Evolutionary conservation across 2,888 invertebrate genomes (phyloP).

Genomic region (Sinelater perroti): DNA sequence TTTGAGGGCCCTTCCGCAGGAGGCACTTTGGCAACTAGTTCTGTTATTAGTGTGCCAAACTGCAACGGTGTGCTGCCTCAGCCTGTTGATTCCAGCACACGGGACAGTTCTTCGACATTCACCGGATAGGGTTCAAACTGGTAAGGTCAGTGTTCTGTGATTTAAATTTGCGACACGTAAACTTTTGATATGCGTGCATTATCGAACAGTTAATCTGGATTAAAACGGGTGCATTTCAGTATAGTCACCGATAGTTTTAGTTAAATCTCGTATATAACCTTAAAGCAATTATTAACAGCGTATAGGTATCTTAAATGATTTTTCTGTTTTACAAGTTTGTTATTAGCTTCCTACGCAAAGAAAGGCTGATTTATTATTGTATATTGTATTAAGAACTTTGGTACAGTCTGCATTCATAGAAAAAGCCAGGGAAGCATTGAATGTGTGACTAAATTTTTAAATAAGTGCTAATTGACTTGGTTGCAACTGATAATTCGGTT

Average conservation of each 20-base stretch:
- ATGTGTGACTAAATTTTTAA: slow-evolving; percentile 3
- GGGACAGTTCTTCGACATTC: slow-evolving; percentile 32
- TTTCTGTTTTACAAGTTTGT: slow-evolving; percentile 42
- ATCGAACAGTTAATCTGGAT: slow-evolving; percentile 40
- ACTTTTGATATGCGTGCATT: slow-evolving; percentile 51
- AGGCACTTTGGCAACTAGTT: slow-evolving; percentile 25
- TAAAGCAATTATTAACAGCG: slow-evolving; percentile 30
- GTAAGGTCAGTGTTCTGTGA: slow-evolving; percentile 54
- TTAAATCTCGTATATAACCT: slow-evolving; percentile 35
- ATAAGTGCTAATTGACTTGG: neutral
- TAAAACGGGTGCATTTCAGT: slow-evolving; percentile 57
- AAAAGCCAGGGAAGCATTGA: neutral
- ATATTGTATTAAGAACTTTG: slow-evolving; percentile 11
- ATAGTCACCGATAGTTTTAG: slow-evolving; percentile 54
- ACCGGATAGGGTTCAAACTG: slow-evolving; percentile 31
- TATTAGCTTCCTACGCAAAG: slow-evolving; percentile 53
- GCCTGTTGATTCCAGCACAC: slow-evolving; percentile 26
- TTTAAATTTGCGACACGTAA: slow-evolving; percentile 47
- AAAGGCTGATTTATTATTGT: slow-evolving; percentile 54
- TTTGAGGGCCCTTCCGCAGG: slow-evolving; percentile 47
- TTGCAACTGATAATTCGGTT: neutral
- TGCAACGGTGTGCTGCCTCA: slow-evolving; percentile 28
- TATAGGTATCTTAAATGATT: slow-evolving; percentile 31
- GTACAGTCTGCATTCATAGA: slow-evolving; percentile 8
- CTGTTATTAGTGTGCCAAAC: slow-evolving; percentile 28